Conservation (phyloP, 2,797 vertebrate genomes). For the Mormyrops attenuatus region DNA sequence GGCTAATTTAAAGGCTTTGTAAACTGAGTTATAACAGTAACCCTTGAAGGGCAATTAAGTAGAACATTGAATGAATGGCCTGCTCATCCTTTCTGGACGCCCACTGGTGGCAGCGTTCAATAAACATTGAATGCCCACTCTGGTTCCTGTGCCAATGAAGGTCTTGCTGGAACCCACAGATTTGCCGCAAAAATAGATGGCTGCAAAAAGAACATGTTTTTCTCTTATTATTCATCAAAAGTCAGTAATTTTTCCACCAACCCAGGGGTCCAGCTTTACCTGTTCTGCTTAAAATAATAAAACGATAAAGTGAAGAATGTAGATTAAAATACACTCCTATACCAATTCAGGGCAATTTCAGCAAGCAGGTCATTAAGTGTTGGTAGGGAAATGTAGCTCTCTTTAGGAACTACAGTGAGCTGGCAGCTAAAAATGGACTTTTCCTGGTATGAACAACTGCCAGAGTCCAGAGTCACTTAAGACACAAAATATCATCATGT, state of each 20-base stretch:
- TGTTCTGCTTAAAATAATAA: slow-evolving; percentile 3
- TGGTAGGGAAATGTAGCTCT: neutral
- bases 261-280: neutral
- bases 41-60: slow-evolving; percentile 44
- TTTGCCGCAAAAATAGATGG: neutral
- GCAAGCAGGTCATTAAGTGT: neutral
- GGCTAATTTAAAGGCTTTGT: slow-evolving; percentile 42
- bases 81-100: slow-evolving; percentile 40
- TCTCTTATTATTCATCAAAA: neutral
- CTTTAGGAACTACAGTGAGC: neutral
- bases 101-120: neutral
- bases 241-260: neutral
- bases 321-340: neutral
- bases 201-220: neutral
- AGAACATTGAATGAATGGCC: slow-evolving; percentile 43
- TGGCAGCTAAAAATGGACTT: neutral
- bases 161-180: slow-evolving; percentile 34
- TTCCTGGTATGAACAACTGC: neutral
- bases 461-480: neutral
- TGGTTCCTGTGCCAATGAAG: slow-evolving; percentile 58
- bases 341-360: neutral
- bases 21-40: slow-evolving; percentile 16
- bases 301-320: neutral
- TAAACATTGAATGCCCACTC: slow-evolving; percentile 45
- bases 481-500: neutral